These are phyloP conservation scores for Drosophila sechellia DNA, from an alignment of 1,140 invertebrate species.

Conservation along the genomic window DNA sequence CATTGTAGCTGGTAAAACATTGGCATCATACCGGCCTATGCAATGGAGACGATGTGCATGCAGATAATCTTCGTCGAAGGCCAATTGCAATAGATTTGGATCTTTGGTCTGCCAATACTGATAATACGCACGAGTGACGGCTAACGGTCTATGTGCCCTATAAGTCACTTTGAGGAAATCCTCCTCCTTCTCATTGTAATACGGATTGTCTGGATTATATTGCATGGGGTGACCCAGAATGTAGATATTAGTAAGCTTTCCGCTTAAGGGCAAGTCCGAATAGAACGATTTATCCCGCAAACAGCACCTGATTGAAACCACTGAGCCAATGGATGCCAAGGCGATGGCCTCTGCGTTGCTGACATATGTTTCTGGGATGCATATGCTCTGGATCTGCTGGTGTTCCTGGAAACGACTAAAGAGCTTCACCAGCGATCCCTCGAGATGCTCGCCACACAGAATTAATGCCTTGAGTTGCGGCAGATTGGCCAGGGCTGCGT, in stretches of 20 bases:
- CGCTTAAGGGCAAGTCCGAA: neutral
- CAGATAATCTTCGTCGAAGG: neutral
- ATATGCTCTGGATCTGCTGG: neutral
- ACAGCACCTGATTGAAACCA: slow-evolving; percentile 10
- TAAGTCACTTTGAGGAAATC: neutral
- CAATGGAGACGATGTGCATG: neutral
- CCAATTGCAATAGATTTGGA: neutral
- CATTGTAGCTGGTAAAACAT: neutral
- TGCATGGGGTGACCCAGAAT: neutral
- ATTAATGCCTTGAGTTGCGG: slow-evolving; percentile 1
- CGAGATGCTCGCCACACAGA: slow-evolving; percentile 1
- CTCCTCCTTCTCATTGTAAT: neutral
- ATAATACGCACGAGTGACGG: neutral
- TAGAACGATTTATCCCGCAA: neutral
- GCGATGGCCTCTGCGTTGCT: neutral
- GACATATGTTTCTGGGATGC: neutral
- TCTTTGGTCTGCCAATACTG: neutral
- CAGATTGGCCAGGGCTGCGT: slow-evolving; percentile 2
- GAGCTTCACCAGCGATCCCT: slow-evolving; percentile 10
- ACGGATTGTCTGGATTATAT: neutral
- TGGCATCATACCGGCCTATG: neutral
- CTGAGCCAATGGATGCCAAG: neutral
- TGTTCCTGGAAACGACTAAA: neutral
- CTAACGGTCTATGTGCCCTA: neutral
- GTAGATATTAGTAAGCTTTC: neutral